Evolutionary conservation across 2,113 vertebrate genomes (phyloP), one percentile per base, ranked within the genome.

Genomic region (Lagopus leucura): DNA sequence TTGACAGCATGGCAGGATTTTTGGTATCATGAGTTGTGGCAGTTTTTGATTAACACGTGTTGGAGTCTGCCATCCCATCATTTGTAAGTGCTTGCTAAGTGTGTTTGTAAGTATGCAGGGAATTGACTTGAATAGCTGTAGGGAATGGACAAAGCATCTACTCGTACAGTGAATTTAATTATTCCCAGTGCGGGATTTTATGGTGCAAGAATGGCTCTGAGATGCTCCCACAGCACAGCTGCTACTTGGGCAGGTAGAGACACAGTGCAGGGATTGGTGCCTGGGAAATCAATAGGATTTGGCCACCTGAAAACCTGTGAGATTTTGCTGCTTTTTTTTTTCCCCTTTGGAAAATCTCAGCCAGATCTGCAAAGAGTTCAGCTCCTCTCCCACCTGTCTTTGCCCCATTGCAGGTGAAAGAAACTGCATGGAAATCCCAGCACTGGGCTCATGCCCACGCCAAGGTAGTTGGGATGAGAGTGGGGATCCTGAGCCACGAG

Each of bases 361-460:
- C 22, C 8, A 9, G 43, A 27, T 40, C 48, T 81, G 64, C 45
- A 67, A 45, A 63, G 15, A 14, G 4, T 40, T n/a, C 40, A 32
- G 2, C 17, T 64, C 60, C 27, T 22, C 2, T 73, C 47, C 14
- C 7, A 25, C 7, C 5, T 0, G 5, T 47, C 88, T 69, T 36
- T 40, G 47, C 11, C 36, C 52, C 52, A 18, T 36, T 45, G 11
- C 45, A 7, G 20, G 1, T 0, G 0, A 65, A 40, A 42, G 72
- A 73, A 45, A 47, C 40, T 7, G 20, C 9, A 3, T 0, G 5
- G 34, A 43, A 32, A 57, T 63, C 52, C 5, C 27, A 61, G 70
- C 16, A 16, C 42, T 24, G 28, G 61, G 34, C 34, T 24, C 0
- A 1, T 67, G 61, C 54, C 32, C 32, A 42, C 25, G 19, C 20